Evolutionary conservation across 1,140 invertebrate species (phyloP), one percentile per base, ranked within the genome.

Genomic region (Drosophila orosa): DNA sequence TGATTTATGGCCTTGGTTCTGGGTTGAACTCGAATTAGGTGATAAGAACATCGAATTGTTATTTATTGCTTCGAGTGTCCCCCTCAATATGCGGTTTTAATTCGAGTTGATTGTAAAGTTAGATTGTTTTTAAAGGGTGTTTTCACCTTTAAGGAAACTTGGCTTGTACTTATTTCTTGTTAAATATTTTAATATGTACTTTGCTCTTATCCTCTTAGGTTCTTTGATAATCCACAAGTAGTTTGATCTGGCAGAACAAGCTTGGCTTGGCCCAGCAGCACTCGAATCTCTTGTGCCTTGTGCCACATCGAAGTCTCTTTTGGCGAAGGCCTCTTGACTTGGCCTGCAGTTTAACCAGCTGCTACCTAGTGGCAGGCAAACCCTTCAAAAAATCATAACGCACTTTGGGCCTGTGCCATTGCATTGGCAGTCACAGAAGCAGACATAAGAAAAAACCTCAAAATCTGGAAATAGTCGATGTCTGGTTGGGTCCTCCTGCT

Each of bases 1-100:
- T 87, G 84, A 87, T 87, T 87, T 89, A 87, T 89, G 63, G 84
- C 67, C 45, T 42, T 47, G 62, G 56, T 57, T 87, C 13, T 24
- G 65, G 44, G 45, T 48, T 57, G 55, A 67, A 80, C 19, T 54
- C 31, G 50, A 54, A 54, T 77, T 83, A 77, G 86, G 83, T 83
- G 83, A 87, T 87, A 87, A 87, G 83, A 87, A 87, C 83, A 86
- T 86, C 83, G 83, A 86, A 87, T 87, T 87, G 84, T 89, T 76
- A 87, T 89, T 87, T 87, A 87, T 87, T 48, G 84, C 58, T 45
- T 13, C 25, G 19, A 27, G 54, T 61, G 58, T 65, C 35, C 15
- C 45, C 24, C 17, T n/a, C 40, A 27, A 27, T 33, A 54, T 74
- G 74, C 31, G 63, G 52, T 44, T 71, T 87, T 69, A 69, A 89